Conservation (phyloP, 2,797 vertebrate genomes). For the Hydrophis major region DNA sequence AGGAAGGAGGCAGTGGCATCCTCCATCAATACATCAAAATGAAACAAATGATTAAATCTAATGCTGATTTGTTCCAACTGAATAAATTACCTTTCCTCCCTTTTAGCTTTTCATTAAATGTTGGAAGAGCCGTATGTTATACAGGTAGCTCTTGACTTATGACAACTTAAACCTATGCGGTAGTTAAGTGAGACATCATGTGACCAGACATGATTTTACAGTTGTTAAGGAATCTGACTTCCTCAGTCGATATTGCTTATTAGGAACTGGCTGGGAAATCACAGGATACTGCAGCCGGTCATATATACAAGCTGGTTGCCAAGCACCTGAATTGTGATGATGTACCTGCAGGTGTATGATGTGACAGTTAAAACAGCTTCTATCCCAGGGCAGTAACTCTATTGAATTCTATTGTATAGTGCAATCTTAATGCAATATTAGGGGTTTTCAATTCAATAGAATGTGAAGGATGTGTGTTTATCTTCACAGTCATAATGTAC, state of each 20-base stretch:
- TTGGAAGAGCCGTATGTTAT: neutral
- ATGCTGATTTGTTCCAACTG: neutral
- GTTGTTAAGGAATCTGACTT: neutral
- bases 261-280: neutral
- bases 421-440: too few relatives aligned
- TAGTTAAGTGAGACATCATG: neutral
- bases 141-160: neutral
- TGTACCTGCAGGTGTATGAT: neutral
- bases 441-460: too few relatives aligned
- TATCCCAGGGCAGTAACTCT: too few relatives aligned
- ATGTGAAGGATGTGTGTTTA: too few relatives aligned
- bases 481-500: too few relatives aligned
- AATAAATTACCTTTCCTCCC: neutral
- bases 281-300: neutral
- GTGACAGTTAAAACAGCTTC: neutral
- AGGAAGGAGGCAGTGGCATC: neutral
- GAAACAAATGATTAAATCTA: neutral
- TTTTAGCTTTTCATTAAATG: neutral
- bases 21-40: neutral
- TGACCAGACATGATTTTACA: neutral
- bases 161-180: neutral
- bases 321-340: neutral
- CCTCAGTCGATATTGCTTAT: neutral
- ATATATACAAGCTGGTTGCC: neutral
- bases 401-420: too few relatives aligned